Base-by-base conservation (phyloP, 2,888 invertebrate species). In the Drosophila formosana region DNA sequence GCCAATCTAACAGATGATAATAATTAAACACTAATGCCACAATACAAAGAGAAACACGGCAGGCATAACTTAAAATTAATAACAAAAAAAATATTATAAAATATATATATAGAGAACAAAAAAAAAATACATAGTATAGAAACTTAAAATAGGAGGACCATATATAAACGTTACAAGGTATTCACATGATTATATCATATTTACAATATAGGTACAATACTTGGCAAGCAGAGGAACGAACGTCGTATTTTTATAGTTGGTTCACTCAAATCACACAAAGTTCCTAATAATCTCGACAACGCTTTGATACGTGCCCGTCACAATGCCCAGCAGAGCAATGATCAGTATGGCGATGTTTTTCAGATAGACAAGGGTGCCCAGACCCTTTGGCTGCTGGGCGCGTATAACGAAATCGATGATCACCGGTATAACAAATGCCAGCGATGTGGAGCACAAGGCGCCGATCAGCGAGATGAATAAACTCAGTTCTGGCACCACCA, bases 391-490 rank as follows among this genome's bases (percentile, higher is more conserved):
- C 51, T 94, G 94, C 78, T 95, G 94, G 88, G 95, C 95, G 67
- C 94, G 94, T 4, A 95, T 93, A 4, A 97, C 95, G 75, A 98
- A 93, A 84, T 98, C 96, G 71, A 98, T 95, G 56, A 97, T 93
- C 0, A 98, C 96, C 0, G 98, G 98, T 88, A 98, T 96, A 26
- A 98, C 93, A 34, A 98, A 94, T 0, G 98, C 98, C 72, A 98
- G 93, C 0, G 96, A 95, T 4, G 98, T 96, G 85, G 97, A 97
- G 91, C 97, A 97, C 0, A 98, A 94, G 0, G 98, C 97, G 3
- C 98, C 98, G 37, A 98, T 97, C 65, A 98, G 92, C 0, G 98
- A 98, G 78, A 98, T 98, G 92, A 98, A 97, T 3, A 97, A 93
- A 11, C 96, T 96, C 65, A 98, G 93, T 85, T 97, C 94, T 0